Evolutionary conservation across 2,888 invertebrate species (phyloP).

Genomic region (Diadromus collaris): DNA sequence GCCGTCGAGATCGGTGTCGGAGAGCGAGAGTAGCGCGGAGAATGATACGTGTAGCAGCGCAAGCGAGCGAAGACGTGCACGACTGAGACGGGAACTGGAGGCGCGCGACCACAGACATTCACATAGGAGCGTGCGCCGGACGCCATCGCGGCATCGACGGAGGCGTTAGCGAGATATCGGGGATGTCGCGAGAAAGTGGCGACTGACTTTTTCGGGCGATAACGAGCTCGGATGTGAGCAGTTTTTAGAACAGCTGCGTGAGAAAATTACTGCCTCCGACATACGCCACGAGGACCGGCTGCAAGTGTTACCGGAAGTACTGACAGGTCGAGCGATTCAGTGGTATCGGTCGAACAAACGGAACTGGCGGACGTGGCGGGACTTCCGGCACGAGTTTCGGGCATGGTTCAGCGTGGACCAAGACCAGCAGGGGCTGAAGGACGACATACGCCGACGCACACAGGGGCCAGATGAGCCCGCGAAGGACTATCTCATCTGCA

Average conservation of each 20-base stretch:
- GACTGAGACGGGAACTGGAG: too few species aligned
- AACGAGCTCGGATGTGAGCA: not conserved
- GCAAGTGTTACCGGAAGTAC: conserved; percentile 5
- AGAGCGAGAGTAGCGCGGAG: too few species aligned
- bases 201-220: not conserved
- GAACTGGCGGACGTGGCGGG: not conserved
- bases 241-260: not conserved
- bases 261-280: not conserved
- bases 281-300: not conserved
- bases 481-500: not conserved
- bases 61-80: too few species aligned
- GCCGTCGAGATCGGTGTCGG: too few species aligned
- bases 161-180: not conserved
- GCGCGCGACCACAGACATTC: not conserved
- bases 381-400: not conserved
- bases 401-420: not conserved
- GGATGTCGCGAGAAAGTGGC: conserved; percentile 15
- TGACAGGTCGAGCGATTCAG: not conserved
- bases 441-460: not conserved
- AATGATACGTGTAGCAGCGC: too few species aligned
- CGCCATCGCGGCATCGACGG: not conserved
- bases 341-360: conserved; percentile 4
- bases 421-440: not conserved
- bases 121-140: too few species aligned
- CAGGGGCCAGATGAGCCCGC: not conserved